Base-by-base conservation (phyloP, 2,113 vertebrate genomes). In the Bubalus kerabau region DNA sequence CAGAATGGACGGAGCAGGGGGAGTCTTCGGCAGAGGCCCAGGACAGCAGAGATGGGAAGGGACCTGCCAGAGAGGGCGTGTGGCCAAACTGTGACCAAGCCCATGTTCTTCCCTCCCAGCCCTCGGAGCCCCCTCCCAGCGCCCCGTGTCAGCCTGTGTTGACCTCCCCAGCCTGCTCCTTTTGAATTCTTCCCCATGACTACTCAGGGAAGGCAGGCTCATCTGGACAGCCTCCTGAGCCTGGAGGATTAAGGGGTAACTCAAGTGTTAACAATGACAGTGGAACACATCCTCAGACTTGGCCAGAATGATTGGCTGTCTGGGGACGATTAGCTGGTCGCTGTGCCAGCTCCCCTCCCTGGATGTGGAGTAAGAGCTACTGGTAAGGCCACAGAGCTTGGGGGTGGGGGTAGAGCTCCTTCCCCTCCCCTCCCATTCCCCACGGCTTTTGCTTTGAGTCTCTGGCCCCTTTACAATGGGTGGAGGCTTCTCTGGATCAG, bases 101-200 rank as follows among this genome's bases (percentile, higher is more conserved):
- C n/a, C n/a, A 30, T 0, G 0, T 17, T 32, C 57, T 46, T 54
- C 30, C n/a, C 36, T 90, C 74, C 14, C 0, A 2, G 48, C 7
- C 56, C 1, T 4, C n/a, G 0, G 16, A 19, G 4, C 28, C 40
- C 26, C 30, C 32, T 23, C 7, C n/a, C 24, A 6, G 24, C 1
- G 5, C 4, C 4, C 26, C 1, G 0, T 1, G 6, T 7, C 1
- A 2, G 52, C 30, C 2, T 0, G 0, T 0, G 0, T 3, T 13
- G 32, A 26, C 15, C 87, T 76, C 6, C 62, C 13, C 10, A 43
- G 3, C 43, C 67, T 14, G 48, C 36, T 54, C 19, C 67, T 28
- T 36, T 36, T 54, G 36, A 16, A 4, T 52, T 76, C 52, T 24
- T 40, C 26, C n/a, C 4, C 6, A 26, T 14, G 90, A 78, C 28